phyloP scores from a whole-genome alignment of 2,888 invertebrate genomes.

The Dryobota labecula region DNA sequence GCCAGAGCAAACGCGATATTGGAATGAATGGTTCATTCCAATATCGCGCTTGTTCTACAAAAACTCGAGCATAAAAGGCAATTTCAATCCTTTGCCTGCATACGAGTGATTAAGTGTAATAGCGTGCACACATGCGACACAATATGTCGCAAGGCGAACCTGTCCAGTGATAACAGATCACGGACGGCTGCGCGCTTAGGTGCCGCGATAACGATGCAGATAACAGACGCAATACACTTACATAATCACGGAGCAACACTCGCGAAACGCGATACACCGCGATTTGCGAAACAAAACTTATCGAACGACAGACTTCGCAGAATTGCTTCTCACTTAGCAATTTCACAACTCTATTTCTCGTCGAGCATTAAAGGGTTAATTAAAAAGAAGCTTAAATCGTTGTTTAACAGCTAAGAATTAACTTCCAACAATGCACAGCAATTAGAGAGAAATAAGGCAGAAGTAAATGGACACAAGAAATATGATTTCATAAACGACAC shows the following conservation, averaged over 20 bases:
- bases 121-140: conserved; percentile 72
- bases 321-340: conserved; percentile 29
- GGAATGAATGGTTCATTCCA: no score
- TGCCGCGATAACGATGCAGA: conserved; percentile 67
- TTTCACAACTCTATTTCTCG: conserved; percentile 29
- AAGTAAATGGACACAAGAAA: conserved; percentile 42
- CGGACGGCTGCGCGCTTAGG: conserved; percentile 71
- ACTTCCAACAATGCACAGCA: conserved; percentile 27
- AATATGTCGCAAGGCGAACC: conserved; percentile 79
- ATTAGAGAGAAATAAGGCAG: conserved; percentile 19
- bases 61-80: conserved; percentile 44
- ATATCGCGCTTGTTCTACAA: conserved; percentile 34
- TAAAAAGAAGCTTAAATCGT: conserved; percentile 15
- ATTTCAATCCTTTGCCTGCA: conserved; percentile 53
- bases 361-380: conserved; percentile 23
- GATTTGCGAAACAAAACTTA: conserved; percentile 59
- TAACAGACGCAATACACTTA: conserved; percentile 66
- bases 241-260: conserved; percentile 64
- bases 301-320: conserved; percentile 33
- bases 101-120: conserved; percentile 68
- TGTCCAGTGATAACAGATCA: conserved; percentile 79
- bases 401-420: conserved; percentile 17
- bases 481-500: conserved; percentile 43
- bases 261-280: conserved; percentile 56
- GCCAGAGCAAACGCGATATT: no score